These are phyloP conservation scores for Micrasema longulum DNA, from an alignment of 1,140 invertebrate genomes.

Conservation along the genomic window DNA sequence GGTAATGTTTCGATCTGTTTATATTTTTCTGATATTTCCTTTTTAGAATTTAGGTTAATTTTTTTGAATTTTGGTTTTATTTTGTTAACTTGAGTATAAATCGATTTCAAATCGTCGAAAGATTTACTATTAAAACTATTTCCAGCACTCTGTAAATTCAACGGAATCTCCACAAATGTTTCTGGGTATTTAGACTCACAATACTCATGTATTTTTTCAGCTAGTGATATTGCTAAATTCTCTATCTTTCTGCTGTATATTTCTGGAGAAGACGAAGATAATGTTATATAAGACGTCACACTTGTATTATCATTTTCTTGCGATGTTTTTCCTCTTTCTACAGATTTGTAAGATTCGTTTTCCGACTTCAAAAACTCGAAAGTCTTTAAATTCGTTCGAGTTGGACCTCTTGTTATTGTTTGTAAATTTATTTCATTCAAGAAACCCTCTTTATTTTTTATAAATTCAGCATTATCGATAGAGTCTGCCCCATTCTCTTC, in stretches of 20 bases:
- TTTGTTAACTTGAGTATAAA: constrained; percentile 52
- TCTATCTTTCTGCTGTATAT: constrained; percentile 64
- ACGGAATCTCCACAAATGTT: constrained; percentile 57
- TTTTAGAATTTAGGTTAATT: constrained; percentile 39
- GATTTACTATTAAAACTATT: constrained; percentile 52
- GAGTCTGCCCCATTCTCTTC: constrained; percentile 54
- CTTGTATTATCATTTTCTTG: constrained; percentile 59
- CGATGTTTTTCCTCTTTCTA: constrained; percentile 59
- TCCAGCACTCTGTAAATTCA: constrained; percentile 58
- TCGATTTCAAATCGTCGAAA: constrained; percentile 49
- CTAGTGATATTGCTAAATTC: constrained; percentile 66
- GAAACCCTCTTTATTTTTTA: constrained; percentile 4
- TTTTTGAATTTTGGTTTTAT: constrained; percentile 42
- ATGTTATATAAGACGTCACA: constrained; percentile 67
- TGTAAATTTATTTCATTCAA: constrained; percentile 25
- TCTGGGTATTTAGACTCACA: constrained; percentile 65
- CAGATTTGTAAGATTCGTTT: constrained; percentile 33
- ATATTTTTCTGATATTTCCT: constrained; percentile 46
- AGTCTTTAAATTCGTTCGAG: constrained; percentile 2
- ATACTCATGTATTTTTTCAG: constrained; percentile 68
- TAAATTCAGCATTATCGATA: constrained; percentile 53
- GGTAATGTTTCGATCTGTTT: constrained; percentile 21
- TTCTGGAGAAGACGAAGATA: constrained; percentile 63
- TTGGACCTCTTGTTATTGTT: constrained; percentile 14
- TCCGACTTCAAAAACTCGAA: constrained; percentile 22